Evolutionary conservation across 2,113 vertebrate species (phyloP).

Genomic region (Indri indri): DNA sequence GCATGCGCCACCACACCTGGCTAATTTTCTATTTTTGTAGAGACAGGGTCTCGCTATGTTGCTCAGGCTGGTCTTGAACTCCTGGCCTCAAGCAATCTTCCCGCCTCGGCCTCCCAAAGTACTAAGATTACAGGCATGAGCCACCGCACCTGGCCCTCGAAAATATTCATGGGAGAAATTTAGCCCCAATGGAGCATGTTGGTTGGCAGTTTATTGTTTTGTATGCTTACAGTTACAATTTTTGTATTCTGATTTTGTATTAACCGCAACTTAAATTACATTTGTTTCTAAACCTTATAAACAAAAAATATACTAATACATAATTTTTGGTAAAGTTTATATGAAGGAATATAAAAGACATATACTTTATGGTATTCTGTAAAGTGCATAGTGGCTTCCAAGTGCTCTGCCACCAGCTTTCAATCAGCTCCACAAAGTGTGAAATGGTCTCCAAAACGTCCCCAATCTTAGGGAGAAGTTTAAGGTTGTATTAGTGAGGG

Average conservation of each 20-base stretch:
- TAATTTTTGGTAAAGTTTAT: neutral
- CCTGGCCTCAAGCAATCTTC: too few relatives aligned
- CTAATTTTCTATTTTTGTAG: too few relatives aligned
- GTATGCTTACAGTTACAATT: neutral
- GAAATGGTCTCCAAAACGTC: neutral
- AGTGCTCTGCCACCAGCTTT: neutral
- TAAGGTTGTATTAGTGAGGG: neutral
- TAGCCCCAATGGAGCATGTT: neutral
- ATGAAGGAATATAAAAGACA: neutral
- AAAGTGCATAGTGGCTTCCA: neutral
- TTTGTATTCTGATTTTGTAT: neutral
- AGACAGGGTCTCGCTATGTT: too few relatives aligned
- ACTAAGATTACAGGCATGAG: too few relatives aligned
- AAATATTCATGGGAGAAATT: neutral
- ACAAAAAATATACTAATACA: neutral
- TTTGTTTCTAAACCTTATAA: conserved; percentile 9
- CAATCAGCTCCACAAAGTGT: neutral
- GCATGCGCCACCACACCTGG: too few relatives aligned
- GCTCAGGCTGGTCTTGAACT: too few relatives aligned
- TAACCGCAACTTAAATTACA: neutral
- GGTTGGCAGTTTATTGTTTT: neutral
- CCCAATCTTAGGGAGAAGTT: neutral
- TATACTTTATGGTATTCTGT: neutral
- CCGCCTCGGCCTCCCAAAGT: too few relatives aligned
- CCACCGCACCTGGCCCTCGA: neutral